Base-by-base conservation (phyloP, 53 echinoderm and acorn worm genomes). In the Arbacia lixula region DNA sequence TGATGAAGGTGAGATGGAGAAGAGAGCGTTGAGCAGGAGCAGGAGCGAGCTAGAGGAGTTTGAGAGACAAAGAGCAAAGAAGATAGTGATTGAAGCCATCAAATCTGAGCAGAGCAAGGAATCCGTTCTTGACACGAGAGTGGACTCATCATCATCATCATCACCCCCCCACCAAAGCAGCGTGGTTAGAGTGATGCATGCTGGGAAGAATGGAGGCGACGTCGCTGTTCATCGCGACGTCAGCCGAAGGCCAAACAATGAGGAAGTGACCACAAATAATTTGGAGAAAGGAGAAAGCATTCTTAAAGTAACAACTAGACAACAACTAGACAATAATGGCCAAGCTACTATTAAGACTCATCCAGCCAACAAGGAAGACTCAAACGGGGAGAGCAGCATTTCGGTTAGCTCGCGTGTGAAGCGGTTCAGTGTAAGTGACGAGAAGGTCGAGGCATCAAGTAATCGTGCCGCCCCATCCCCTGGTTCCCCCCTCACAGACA, bases 1-100 rank as follows among this genome's bases (percentile, higher is more conserved):
- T 14, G 69, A 29, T 42, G 66, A 66, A 10, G 69, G 42, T 5
- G 28, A 12, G 69, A 29, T 42, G 46, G 6, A 14, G 29, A 69
- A 24, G 43, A 42, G 36, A 17, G 42, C 12, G 17, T 51, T 32
- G 5, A 12, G 19, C 52, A 29, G 74, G 40, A 58, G 21, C 24
- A 10, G 40, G 82, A 63, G 33, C 43, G 82, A 63, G 64, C 82
- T 40, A n/a, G 63, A 81, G 12, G 82, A 81, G 41, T 63, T 32
- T 19, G 82, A 81, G 43, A 63, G 49, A 41, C 34, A 43, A 31
- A 29, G 62, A 29, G 82, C 82, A 1, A 81, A 81, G 49, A 61
- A 81, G 50, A 81, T 81, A 2, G 82, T 81, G 41, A 64, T 81
- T 62, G 82, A 63, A 28, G 82, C 82, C 46, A 81, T 81, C 32